A percentile compares a stretch with the other conserved stretches of the same genome.
Evolutionary conservation across 2,797 vertebrate species (phyloP).

Genomic region (Aselliscus stoliczkanus): DNA sequence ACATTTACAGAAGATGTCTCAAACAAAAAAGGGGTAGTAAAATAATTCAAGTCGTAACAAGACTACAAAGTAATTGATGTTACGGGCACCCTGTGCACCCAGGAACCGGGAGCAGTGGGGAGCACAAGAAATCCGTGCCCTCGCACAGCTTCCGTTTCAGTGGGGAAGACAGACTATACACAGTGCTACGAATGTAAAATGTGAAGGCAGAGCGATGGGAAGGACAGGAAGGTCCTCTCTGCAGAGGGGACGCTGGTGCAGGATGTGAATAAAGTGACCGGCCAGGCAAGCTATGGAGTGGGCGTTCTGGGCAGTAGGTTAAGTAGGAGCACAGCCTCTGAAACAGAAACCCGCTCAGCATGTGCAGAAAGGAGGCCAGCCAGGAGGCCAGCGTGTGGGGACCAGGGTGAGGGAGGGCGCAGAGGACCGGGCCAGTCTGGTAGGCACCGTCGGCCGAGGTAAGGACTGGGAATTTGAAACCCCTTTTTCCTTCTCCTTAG

Average conservation of each 20-base stretch:
- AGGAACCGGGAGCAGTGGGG: neutral
- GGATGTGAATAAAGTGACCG: neutral
- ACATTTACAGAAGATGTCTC: neutral
- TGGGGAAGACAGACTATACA: neutral
- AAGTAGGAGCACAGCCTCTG: accelerated
- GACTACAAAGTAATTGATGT: neutral
- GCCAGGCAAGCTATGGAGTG: accelerated
- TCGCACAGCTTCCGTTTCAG: accelerated
- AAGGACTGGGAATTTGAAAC: neutral
- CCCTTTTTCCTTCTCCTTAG: neutral
- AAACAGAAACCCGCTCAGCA: accelerated
- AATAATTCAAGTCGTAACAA: neutral
- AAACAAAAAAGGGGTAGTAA: neutral
- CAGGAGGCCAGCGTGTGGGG: neutral
- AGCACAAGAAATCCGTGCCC: neutral
- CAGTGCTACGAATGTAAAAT: neutral
- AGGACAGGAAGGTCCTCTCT: neutral
- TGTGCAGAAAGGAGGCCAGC: neutral
- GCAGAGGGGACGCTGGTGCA: neutral
- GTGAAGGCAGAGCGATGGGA: neutral
- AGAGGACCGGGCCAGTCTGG: accelerated
- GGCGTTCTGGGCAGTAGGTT: neutral
- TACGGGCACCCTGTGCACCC: too few species aligned
- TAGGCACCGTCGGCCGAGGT: accelerated
- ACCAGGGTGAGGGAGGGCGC: too few species aligned